Percentiles rank a stretch among this genome's conserved stretches.
Conservation (phyloP, 2,113 vertebrate genomes). For the Spizaetus ornatus region DNA sequence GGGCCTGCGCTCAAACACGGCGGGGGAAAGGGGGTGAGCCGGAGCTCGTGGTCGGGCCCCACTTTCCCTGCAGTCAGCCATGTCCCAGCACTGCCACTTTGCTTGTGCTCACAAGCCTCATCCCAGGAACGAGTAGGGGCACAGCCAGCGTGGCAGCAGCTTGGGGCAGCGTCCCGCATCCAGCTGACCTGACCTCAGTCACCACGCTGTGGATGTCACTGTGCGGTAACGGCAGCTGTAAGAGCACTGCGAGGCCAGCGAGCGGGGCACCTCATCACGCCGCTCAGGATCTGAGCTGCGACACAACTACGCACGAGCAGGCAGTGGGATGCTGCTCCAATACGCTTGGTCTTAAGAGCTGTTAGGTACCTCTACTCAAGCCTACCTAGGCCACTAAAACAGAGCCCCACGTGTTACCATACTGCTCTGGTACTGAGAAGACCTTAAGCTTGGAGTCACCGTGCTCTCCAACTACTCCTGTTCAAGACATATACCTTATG, state of each 20-base stretch:
- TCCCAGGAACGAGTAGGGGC: fast-evolving
- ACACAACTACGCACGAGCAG: fast-evolving
- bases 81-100: background rate
- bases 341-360: background rate
- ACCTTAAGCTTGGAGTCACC: background rate
- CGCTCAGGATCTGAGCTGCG: fast-evolving
- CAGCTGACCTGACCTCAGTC: background rate
- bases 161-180: background rate
- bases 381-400: background rate
- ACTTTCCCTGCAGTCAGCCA: background rate
- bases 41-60: fast-evolving
- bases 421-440: background rate
- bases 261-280: background rate
- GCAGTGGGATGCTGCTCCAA: background rate
- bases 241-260: fast-evolving
- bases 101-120: fast-evolving
- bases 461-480: background rate
- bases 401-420: background rate
- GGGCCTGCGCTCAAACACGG: background rate
- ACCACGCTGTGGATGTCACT: fast-evolving
- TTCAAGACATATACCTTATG: background rate
- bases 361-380: background rate
- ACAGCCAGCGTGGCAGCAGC: background rate
- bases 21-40: background rate
- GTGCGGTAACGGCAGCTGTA: background rate